Percentiles rank a stretch among this genome's conserved stretches.
These are phyloP conservation scores for Centroberyx gerrardi DNA, from an alignment of 2,797 vertebrate species.

Conservation along the genomic window DNA sequence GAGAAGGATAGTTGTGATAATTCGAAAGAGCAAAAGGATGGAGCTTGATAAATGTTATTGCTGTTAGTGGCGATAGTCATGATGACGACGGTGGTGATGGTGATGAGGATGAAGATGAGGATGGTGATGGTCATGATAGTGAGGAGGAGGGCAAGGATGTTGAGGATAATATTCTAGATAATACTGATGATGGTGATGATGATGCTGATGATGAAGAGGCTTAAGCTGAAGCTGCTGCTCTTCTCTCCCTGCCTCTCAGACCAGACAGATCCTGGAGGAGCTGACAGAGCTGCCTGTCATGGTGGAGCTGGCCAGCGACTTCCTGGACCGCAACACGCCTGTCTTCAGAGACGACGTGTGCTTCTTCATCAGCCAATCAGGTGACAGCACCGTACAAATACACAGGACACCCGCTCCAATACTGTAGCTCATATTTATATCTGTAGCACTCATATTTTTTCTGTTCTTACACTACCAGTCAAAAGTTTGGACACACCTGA, in stretches of 20 bases:
- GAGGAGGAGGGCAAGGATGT: background rate
- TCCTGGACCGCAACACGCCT: slow-evolving; percentile 95
- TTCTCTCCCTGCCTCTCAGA: slow-evolving; percentile 78
- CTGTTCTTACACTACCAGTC: too few species aligned
- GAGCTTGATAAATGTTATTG: background rate
- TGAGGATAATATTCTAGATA: too few species aligned
- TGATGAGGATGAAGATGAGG: background rate
- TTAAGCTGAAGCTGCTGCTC: background rate
- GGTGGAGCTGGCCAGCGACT: slow-evolving; percentile 98
- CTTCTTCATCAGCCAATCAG: slow-evolving; percentile 98
- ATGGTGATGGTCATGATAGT: slow-evolving; percentile 1
- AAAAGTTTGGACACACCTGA: too few species aligned
- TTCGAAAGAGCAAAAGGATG: background rate
- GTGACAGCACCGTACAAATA: slow-evolving; percentile 73
- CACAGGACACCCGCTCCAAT: background rate
- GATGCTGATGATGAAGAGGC: background rate
- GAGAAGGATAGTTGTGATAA: background rate
- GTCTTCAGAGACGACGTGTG: slow-evolving; percentile 98
- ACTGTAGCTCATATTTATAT: background rate
- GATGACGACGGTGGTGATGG: background rate
- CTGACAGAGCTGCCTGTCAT: slow-evolving; percentile 96
- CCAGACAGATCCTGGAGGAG: slow-evolving; percentile 95
- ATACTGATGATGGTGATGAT: background rate
- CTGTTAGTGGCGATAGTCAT: background rate
- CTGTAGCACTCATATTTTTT: background rate